These are phyloP conservation scores for Bembecia ichneumoniformis DNA, from an alignment of 2,888 invertebrate species.

Conservation along the genomic window DNA sequence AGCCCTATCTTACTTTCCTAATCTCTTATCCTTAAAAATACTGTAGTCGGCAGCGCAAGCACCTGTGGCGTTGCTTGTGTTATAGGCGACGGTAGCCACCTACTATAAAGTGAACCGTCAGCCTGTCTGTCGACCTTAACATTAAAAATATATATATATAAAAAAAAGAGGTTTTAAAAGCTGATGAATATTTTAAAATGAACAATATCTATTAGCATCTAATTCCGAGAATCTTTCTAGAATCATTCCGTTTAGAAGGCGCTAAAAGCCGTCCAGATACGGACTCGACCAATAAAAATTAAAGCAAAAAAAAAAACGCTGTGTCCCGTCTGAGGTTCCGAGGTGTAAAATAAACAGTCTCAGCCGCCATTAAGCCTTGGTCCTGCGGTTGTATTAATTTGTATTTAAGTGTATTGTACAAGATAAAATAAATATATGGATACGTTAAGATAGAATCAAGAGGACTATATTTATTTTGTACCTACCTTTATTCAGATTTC, in stretches of 20 bases:
- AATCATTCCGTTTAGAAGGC: slow-evolving; percentile 33
- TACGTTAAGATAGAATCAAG: slow-evolving; percentile 29
- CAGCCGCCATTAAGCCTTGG: slow-evolving; percentile 60
- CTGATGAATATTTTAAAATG: no score
- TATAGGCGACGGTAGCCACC: no score
- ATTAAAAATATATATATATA: no score
- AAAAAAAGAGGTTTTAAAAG: no score
- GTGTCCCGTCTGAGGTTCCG: slow-evolving; percentile 61
- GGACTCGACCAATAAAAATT: slow-evolving; percentile 38
- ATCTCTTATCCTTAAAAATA: no score
- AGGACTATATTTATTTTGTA: slow-evolving; percentile 1
- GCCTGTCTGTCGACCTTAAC: no score
- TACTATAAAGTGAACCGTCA: no score
- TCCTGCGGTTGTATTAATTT: slow-evolving; percentile 69
- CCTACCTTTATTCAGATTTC: neutral
- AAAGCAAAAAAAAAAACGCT: slow-evolving; percentile 38
- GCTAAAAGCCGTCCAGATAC: slow-evolving; percentile 45
- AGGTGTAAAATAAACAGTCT: slow-evolving; percentile 71
- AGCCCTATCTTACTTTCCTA: no score
- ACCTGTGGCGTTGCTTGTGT: no score
- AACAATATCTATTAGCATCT: slow-evolving; percentile 23
- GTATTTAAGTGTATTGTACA: slow-evolving; percentile 73
- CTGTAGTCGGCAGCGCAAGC: no score
- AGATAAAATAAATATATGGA: slow-evolving; percentile 70
- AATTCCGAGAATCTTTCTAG: slow-evolving; percentile 20